Evolutionary conservation across 2,888 invertebrate genomes (phyloP).

Genomic region (Lasioglossum marginatum): DNA sequence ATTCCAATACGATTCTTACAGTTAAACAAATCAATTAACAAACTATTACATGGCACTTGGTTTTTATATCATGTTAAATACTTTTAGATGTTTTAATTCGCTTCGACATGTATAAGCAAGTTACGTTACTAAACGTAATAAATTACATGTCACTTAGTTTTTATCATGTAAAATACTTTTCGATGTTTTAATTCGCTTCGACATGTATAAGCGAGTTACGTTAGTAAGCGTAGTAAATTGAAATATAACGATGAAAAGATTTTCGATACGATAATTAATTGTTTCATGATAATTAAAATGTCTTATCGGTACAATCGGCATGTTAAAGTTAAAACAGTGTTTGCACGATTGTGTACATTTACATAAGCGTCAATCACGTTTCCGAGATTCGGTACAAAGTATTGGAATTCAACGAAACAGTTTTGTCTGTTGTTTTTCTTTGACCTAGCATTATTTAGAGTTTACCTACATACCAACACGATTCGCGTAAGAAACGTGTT

Average conservation of each 20-base stretch:
- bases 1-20: background rate
- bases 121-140: background rate
- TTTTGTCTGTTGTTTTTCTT: background rate
- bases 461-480: background rate
- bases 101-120: background rate
- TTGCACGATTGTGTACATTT: background rate
- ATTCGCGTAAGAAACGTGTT: background rate
- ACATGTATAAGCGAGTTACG: background rate
- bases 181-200: background rate
- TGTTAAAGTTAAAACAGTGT: background rate
- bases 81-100: background rate
- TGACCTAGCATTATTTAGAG: conserved; percentile 6
- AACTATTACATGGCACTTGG: background rate
- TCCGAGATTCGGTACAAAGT: background rate
- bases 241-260: background rate
- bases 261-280: background rate
- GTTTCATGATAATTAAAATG: background rate
- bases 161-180: background rate
- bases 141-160: background rate
- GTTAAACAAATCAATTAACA: background rate
- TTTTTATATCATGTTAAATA: background rate
- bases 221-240: background rate
- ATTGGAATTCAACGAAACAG: background rate
- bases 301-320: background rate
- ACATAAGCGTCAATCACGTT: background rate